Percentiles rank a stretch among this genome's conserved stretches.
These are phyloP conservation scores for Knipowitschia caucasica DNA, from an alignment of 2,797 vertebrate species.

Conservation along the genomic window DNA sequence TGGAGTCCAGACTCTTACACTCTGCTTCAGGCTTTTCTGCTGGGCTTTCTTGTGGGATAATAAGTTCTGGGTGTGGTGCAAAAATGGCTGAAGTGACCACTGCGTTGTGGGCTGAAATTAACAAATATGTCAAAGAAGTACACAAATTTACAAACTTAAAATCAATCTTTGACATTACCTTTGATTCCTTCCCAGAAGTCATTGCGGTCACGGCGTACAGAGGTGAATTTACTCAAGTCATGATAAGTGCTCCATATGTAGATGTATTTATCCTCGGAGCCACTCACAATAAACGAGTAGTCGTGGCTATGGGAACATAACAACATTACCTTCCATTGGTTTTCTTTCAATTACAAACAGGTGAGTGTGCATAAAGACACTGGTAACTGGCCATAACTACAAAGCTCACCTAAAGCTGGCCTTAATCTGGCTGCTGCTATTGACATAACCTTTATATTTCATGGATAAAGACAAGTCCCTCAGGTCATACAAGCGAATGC, in stretches of 20 bases:
- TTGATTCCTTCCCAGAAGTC: conserved; percentile 99
- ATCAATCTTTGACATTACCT: conserved; percentile 73
- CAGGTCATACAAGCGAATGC: conserved; percentile 94
- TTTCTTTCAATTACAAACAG: neutral
- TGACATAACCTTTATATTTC: conserved; percentile 99
- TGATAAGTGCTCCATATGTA: conserved; percentile 99
- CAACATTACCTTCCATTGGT: neutral
- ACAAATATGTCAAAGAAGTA: neutral
- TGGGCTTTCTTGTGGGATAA: conserved; percentile 82
- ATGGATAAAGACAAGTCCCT: conserved; percentile 98
- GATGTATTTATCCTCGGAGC: conserved; percentile 97
- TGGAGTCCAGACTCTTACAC: conserved; percentile 79
- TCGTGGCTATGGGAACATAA: conserved; percentile 80
- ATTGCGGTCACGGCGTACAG: conserved; percentile 95
- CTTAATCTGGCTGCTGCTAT: conserved; percentile 99
- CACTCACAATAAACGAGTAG: conserved; percentile 96
- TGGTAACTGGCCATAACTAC: neutral
- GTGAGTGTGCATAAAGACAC: neutral
- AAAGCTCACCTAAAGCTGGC: conserved; percentile 93
- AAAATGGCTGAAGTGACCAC: conserved; percentile 98
- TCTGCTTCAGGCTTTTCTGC: conserved; percentile 87
- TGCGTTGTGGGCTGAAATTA: conserved; percentile 91
- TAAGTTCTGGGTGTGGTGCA: conserved; percentile 91
- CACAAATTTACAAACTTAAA: neutral
- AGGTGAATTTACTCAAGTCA: conserved; percentile 97